Evolutionary conservation across 2,113 vertebrate genomes (phyloP), one percentile per base, ranked within the genome.

Genomic region (Sakesphorus luctuosus): DNA sequence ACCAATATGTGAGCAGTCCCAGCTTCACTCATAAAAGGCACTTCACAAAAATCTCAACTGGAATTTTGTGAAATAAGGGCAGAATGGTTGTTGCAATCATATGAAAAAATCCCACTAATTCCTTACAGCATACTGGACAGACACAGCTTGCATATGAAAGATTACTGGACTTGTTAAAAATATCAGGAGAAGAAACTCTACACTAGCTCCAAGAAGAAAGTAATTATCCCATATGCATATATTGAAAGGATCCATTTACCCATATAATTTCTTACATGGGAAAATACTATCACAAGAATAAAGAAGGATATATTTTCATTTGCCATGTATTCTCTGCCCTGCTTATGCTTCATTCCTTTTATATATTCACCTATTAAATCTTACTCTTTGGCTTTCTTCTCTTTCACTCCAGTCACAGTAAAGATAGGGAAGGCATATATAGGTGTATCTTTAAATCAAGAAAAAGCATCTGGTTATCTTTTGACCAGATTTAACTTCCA

Each of bases 381-480:
- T 53, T 86, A 83, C 47, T 94, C 89, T 67, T 69, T 52, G 47
- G 20, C 83, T 78, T 93, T 92, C 72, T 91, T 89, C 61, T 94
- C 73, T 88, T 75, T 92, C 66, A 89, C 55, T 93, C 7, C 49
- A 90, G 61, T 92, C 76, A 74, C 40, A 72, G 28, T 78, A 62
- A 82, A 90, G 88, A 93, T 65, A 90, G 56, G 73, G 85, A 95
- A 89, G 85, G 90, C 78, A 78, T 43, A 68, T 61, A 96, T 52
- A 92, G 79, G 65, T 90, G 49, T 87, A 95, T 89, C 90, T 90
- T 92, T 71, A 95, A 90, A 93, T 96, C 76, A 92, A 84, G 76
- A 92, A 94, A 82, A 88, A 90, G 65, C 68, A 93, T 86, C 72
- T 94, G 52, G 67, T 96, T 96, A 93, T 92, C 96, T 96, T 92